Evolutionary conservation across 2,797 vertebrate genomes (phyloP).

Genomic region (Sciurus vulgaris): DNA sequence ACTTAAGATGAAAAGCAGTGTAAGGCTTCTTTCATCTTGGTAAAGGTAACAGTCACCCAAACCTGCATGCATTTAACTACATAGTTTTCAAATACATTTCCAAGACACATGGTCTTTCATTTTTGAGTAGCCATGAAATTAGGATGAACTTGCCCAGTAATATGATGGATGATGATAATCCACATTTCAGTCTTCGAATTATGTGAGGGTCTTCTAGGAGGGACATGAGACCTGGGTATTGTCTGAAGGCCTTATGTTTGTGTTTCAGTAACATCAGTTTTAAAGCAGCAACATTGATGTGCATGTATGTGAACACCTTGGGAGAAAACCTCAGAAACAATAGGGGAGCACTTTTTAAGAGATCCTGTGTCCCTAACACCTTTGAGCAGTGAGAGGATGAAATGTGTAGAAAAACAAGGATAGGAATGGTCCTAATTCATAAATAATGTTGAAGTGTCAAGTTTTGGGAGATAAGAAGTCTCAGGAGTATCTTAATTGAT

Average conservation of each 20-base stretch:
- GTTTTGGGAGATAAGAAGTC: background rate
- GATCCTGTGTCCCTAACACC: background rate
- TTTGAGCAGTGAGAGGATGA: background rate
- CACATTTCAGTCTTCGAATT: background rate
- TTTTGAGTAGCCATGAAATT: background rate
- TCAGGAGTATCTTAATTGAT: background rate
- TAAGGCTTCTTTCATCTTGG: background rate
- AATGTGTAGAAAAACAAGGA: background rate
- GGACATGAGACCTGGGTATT: background rate
- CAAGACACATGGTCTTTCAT: background rate
- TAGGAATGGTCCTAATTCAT: background rate
- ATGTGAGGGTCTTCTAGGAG: background rate
- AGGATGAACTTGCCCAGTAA: background rate
- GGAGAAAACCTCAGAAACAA: background rate
- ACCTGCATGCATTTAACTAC: background rate
- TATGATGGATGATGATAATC: background rate
- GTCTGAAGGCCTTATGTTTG: background rate
- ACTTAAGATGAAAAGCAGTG: background rate
- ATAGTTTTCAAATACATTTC: background rate
- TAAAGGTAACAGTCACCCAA: background rate
- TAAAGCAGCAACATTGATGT: background rate
- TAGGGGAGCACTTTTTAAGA: background rate
- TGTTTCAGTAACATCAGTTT: background rate
- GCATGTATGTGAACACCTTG: too few species aligned
- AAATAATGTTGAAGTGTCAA: background rate